Conservation (phyloP, 2,113 vertebrate genomes). For the Stictonetta naevosa region DNA sequence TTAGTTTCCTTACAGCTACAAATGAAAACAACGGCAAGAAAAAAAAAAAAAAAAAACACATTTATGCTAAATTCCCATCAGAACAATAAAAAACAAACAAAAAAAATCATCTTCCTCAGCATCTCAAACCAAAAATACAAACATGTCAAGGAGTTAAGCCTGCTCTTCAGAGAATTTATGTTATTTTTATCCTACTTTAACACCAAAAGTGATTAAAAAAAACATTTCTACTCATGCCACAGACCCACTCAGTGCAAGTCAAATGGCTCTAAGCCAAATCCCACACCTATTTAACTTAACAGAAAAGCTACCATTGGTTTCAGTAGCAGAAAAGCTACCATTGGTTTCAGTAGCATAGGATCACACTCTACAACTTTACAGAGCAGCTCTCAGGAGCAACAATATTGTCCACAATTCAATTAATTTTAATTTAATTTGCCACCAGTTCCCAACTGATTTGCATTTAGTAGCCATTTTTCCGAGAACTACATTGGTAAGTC, state of each 20-base stretch:
- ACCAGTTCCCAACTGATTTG: constrained; percentile 12
- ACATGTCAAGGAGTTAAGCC: not conserved
- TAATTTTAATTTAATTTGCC: constrained; percentile 40
- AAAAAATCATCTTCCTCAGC: not conserved
- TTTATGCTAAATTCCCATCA: not conserved
- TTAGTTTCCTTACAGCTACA: not conserved
- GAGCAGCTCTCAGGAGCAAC: constrained; percentile 35
- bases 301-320: not conserved
- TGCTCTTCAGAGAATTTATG: constrained; percentile 6
- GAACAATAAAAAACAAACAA: not conserved
- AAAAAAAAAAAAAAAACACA: not conserved
- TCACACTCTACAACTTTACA: constrained; percentile 19
- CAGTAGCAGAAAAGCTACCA: not conserved
- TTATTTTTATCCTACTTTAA: constrained; percentile 45
- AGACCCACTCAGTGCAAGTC: not conserved
- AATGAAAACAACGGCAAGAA: not conserved
- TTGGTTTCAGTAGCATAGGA: constrained; percentile 7
- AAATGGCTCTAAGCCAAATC: constrained; percentile 56
- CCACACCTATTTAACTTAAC: constrained; percentile 34
- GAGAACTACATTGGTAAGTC: not conserved
- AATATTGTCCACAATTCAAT: constrained; percentile 33
- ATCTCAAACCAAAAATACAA: not conserved
- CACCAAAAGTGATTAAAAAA: constrained; percentile 18
- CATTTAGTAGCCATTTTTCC: not conserved
- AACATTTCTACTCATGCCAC: constrained; percentile 22